Conservation (phyloP, 2,888 invertebrate genomes). For the Ctena decussata region DNA sequence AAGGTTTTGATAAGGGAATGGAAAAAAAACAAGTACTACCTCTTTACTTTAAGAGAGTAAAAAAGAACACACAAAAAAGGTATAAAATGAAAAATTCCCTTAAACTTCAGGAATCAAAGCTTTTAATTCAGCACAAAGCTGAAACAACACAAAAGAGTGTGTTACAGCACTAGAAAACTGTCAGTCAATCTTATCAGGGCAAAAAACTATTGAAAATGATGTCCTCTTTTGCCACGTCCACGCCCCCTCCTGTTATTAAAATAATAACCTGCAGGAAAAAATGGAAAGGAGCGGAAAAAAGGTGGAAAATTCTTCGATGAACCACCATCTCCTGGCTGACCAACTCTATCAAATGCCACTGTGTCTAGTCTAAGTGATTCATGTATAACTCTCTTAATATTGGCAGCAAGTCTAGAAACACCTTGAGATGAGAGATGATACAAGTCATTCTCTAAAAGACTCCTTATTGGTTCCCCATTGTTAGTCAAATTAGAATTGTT, state of each 20-base stretch:
- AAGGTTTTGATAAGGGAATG: too few species aligned
- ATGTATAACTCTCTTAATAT: not conserved
- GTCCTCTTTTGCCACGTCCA: too few species aligned
- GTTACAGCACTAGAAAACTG: too few species aligned
- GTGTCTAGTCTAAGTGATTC: not conserved
- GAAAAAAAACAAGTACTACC: too few species aligned
- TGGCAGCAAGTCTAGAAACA: not conserved
- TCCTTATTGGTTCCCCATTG: not conserved
- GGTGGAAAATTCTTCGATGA: not conserved
- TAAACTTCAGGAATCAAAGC: too few species aligned
- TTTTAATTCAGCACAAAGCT: too few species aligned
- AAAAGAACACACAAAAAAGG: too few species aligned
- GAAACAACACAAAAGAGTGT: too few species aligned
- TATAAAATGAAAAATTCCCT: too few species aligned
- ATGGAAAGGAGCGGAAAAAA: not conserved
- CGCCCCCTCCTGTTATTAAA: too few species aligned
- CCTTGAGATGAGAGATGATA: not conserved
- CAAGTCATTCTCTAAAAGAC: not conserved
- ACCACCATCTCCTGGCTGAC: not conserved
- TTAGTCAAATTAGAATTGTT: slow-evolving; percentile 4
- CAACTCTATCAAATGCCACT: not conserved
- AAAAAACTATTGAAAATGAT: not conserved
- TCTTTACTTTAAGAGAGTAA: too few species aligned
- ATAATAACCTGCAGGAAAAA: not conserved
- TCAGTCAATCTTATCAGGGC: too few species aligned